These are phyloP conservation scores for Rousettus madagascariensis DNA, from an alignment of 2,797 vertebrate species.

Conservation along the genomic window DNA sequence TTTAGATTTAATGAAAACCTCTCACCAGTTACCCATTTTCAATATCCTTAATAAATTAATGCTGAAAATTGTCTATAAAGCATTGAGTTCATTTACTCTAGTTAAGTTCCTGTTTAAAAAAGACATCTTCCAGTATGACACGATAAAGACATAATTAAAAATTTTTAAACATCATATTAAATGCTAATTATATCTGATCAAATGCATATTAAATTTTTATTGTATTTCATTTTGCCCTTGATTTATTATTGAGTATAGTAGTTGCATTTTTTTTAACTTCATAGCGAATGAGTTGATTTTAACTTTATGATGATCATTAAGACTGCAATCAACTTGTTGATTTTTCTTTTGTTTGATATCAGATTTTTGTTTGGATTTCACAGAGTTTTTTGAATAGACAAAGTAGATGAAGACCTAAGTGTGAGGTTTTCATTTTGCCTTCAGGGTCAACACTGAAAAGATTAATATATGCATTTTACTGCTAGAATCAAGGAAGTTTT, in stretches of 20 bases:
- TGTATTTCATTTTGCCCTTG: conserved; percentile 64
- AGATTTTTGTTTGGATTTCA: conserved; percentile 25
- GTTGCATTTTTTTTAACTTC: conserved; percentile 2
- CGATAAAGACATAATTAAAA: conserved; percentile 54
- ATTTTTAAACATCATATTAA: conserved; percentile 58
- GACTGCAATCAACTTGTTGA: neutral
- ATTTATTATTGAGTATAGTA: conserved; percentile 43
- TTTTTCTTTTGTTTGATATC: neutral
- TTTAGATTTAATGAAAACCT: conserved; percentile 57
- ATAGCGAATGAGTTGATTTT: conserved; percentile 51
- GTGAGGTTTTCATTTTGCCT: neutral
- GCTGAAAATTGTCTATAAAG: conserved; percentile 19
- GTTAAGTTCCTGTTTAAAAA: conserved; percentile 17
- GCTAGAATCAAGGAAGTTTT: neutral
- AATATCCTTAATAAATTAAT: conserved; percentile 45
- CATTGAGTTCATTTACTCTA: conserved; percentile 43
- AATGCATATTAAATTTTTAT: conserved; percentile 54
- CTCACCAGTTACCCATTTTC: conserved; percentile 30
- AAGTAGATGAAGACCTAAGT: neutral
- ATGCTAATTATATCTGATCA: conserved; percentile 58
- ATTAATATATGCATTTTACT: neutral
- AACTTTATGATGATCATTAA: conserved; percentile 48
- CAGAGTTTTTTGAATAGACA: neutral
- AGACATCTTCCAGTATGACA: neutral
- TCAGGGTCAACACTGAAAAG: neutral